A percentile compares a stretch with the other conserved stretches of the same genome.
These are phyloP conservation scores for Eolophus roseicapilla DNA, from an alignment of 2,113 vertebrate genomes.

Conservation along the genomic window DNA sequence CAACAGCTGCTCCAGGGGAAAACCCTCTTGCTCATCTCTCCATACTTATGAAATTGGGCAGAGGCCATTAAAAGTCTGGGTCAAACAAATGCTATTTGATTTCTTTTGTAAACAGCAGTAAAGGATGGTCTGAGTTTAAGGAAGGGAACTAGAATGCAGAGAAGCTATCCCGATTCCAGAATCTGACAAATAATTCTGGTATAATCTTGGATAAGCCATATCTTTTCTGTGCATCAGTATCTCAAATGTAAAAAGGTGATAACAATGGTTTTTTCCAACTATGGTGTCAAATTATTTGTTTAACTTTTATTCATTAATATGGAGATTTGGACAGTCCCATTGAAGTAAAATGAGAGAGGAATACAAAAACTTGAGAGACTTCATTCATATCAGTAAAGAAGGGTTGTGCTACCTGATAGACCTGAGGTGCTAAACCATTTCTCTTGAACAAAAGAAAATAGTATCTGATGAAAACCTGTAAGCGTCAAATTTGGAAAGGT, in stretches of 20 bases:
- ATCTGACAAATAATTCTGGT: background rate
- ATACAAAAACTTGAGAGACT: background rate
- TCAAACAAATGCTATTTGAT: slow-evolving; percentile 27
- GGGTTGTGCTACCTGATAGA: background rate
- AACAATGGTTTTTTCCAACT: background rate
- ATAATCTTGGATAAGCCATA: background rate
- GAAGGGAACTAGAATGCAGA: background rate
- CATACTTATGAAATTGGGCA: background rate
- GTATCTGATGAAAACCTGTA: background rate
- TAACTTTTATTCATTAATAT: background rate
- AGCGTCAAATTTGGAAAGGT: background rate
- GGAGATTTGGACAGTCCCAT: background rate
- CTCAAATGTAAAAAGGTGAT: background rate
- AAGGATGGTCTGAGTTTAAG: background rate
- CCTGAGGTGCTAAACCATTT: background rate
- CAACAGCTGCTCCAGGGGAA: background rate
- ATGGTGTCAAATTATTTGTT: background rate
- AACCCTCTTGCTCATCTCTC: background rate
- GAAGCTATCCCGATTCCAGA: background rate
- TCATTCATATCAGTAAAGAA: background rate
- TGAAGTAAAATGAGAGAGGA: background rate
- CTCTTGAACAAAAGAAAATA: background rate
- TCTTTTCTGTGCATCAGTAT: background rate
- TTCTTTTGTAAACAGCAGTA: slow-evolving; percentile 12
- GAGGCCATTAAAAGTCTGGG: background rate